Percentiles rank a stretch among this genome's conserved stretches.
Evolutionary conservation across 2,888 invertebrate genomes (phyloP).

Genomic region (Acleris cristana): DNA sequence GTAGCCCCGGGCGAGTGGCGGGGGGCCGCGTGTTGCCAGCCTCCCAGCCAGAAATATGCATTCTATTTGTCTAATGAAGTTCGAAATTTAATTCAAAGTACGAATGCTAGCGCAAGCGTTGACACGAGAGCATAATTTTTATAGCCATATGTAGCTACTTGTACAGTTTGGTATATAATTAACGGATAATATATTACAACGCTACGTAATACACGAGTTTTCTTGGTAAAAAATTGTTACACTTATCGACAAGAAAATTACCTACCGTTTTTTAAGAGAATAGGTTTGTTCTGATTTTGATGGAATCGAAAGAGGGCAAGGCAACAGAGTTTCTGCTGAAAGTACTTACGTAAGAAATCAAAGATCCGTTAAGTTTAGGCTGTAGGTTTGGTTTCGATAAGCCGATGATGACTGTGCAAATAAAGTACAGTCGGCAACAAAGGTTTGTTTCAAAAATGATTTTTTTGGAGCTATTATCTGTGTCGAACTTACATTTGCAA

Average conservation of each 20-base stretch:
- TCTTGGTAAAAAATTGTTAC: slow-evolving; percentile 25
- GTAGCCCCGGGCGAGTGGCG: slow-evolving; percentile 76
- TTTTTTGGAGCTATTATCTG: too few relatives aligned
- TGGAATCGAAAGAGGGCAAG: too few relatives aligned
- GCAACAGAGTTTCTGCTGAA: too few relatives aligned
- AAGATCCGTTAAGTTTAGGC: too few relatives aligned
- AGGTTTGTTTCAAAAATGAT: too few relatives aligned
- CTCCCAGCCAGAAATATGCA: slow-evolving; percentile 74
- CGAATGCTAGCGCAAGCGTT: slow-evolving; percentile 1
- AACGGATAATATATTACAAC: background rate
- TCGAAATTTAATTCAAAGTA: slow-evolving; percentile 49
- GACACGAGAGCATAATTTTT: slow-evolving; percentile 5
- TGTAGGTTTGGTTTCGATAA: too few relatives aligned
- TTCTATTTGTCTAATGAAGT: slow-evolving; percentile 72
- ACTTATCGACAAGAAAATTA: background rate
- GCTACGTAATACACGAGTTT: slow-evolving; percentile 6
- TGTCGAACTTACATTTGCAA: too few relatives aligned
- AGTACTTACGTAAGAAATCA: too few relatives aligned
- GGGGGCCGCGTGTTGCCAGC: slow-evolving; percentile 75
- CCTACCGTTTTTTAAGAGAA: too few relatives aligned
- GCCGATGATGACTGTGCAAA: too few relatives aligned
- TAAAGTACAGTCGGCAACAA: too few relatives aligned
- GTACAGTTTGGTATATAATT: background rate
- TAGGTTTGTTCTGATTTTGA: too few relatives aligned
- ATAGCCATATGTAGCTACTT: slow-evolving; percentile 3